A percentile compares a stretch with the other conserved stretches of the same genome.
Evolutionary conservation across 2,113 vertebrate genomes (phyloP).

Genomic region (Sminthopsis crassicaudata): DNA sequence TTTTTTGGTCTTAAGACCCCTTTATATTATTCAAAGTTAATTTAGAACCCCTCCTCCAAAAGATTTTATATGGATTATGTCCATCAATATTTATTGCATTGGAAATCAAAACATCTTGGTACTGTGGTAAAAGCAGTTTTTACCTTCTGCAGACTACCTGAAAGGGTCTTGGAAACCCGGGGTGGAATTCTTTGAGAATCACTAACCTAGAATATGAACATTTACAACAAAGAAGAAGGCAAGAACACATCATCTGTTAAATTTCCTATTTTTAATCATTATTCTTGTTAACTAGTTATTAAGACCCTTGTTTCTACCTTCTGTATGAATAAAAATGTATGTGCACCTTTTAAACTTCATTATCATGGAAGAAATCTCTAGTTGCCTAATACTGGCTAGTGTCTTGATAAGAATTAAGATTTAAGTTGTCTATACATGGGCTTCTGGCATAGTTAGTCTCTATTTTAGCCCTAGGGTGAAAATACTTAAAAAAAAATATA

Average conservation of each 20-base stretch:
- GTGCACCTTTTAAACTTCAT: neutral
- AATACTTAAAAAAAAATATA: neutral
- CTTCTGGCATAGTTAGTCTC: neutral
- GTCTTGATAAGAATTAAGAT: neutral
- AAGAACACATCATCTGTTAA: neutral
- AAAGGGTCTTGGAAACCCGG: neutral
- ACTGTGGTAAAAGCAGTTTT: neutral
- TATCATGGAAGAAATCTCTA: neutral
- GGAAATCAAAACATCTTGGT: neutral
- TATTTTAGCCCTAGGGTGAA: neutral
- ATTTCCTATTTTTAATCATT: neutral
- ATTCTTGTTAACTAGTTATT: neutral
- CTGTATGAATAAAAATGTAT: neutral
- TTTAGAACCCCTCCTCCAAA: neutral
- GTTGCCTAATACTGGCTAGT: neutral
- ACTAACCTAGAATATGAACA: neutral
- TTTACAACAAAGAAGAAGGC: neutral
- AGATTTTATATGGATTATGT: neutral
- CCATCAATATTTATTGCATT: neutral
- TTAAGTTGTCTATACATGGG: neutral
- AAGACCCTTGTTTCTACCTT: neutral
- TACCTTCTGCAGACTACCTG: neutral
- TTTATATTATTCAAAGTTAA: neutral
- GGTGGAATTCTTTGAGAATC: neutral
- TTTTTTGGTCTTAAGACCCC: neutral